Base-by-base conservation (phyloP, 2,113 vertebrate species). In the Leptodactylus fuscus region DNA sequence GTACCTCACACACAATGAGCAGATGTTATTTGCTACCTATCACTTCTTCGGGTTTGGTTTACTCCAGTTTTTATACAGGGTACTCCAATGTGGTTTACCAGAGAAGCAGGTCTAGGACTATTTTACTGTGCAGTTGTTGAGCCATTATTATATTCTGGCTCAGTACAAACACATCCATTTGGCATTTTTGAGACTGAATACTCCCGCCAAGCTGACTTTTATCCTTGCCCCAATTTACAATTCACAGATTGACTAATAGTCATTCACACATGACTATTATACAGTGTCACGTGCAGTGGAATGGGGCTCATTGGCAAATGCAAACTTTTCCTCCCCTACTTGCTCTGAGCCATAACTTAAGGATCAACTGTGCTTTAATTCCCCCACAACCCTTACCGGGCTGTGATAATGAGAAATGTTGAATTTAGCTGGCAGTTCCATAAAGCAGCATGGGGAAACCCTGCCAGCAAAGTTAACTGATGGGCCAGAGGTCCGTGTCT, bases 391-490 rank as follows among this genome's bases (percentile, higher is more conserved):
- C 76, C 15, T 71, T 79, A 34, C 48, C 20, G 29, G 53, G 76
- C 27, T 48, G 76, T 60, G 76, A 81, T 81, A 81, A 80, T 85
- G 36, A 85, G 80, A 71, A 70, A 79, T 22, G 27, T 65, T 70
- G 75, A 58, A 81, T 81, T 81, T 48, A 81, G 77, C 34, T 41
- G 51, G 44, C 65, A 58, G 84, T 41, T 81, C 55, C 48, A 73
- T 79, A 86, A 60, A 73, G 49, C 65, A 67, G n/a, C 29, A 51
- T 81, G 41, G 67, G 76, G 41, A 81, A 67, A 73, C 15, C 55
- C 65, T 73, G 77, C 77, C 84, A 86, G 69, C 41, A 70, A 73
- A 81, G 65, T 81, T 86, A 86, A 86, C 84, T 81, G 84, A 86
- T 86, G 79, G 84, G 84, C 84, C 58, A 46, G n/a, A 86, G 24